phyloP scores from a whole-genome alignment of 2,797 vertebrate species.

The Rachycentron canadum region DNA sequence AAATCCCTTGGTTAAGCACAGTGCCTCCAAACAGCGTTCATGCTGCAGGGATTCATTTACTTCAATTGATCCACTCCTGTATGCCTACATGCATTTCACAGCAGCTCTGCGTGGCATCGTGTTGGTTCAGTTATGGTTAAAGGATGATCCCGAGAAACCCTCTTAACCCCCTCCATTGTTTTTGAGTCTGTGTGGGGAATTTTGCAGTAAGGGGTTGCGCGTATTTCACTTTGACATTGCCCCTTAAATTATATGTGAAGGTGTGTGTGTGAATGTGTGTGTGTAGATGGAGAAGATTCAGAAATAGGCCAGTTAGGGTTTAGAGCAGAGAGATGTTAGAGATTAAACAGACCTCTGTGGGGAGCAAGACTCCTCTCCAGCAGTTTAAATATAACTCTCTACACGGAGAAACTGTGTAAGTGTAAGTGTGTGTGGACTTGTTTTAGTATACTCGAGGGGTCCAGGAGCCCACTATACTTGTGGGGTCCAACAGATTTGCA shows the following conservation, averaged over 20 bases:
- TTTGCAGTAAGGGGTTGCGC: background rate
- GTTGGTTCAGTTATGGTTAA: conserved; percentile 53
- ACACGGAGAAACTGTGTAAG: conserved; percentile 69
- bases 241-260: conserved; percentile 24
- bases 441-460: background rate
- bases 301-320: conserved; percentile 83
- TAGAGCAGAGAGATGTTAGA: conserved; percentile 80
- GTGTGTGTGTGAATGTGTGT: conserved; percentile 2
- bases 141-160: conserved; percentile 64
- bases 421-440: conserved; percentile 33
- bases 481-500: no score
- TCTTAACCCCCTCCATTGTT: conserved; percentile 52
- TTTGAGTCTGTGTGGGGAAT: conserved; percentile 8
- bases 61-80: conserved; percentile 70
- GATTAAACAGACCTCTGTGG: conserved; percentile 83
- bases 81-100: conserved; percentile 69
- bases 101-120: conserved; percentile 45
- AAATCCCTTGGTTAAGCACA: conserved; percentile 65
- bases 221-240: conserved; percentile 29
- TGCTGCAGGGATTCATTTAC: conserved; percentile 73
- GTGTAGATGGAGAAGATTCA: conserved; percentile 51
- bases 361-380: conserved; percentile 77
- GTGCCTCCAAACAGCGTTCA: conserved; percentile 45
- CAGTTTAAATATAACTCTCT: conserved; percentile 83
- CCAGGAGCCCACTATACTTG: no score